Percentiles rank a stretch among this genome's conserved stretches.
Evolutionary conservation across 2,113 vertebrate genomes (phyloP).

Genomic region (Oncorhynchus mykiss): DNA sequence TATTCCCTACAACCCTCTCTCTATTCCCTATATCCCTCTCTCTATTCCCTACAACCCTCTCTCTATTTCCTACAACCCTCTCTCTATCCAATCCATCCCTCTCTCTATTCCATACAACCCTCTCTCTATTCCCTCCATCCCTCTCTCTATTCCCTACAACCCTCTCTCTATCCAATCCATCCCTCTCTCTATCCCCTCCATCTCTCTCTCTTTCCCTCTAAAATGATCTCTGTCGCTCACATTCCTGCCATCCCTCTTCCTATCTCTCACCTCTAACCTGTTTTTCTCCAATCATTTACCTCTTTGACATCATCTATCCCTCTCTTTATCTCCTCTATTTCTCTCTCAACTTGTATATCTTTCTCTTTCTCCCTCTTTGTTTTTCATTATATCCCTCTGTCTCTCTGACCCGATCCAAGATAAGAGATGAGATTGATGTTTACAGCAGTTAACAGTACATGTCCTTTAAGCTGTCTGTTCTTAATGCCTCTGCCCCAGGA

Average conservation of each 20-base stretch:
- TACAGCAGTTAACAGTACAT: slow-evolving; percentile 26
- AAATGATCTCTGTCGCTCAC: too few species aligned
- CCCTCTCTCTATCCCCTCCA: slow-evolving; percentile 20
- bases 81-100: slow-evolving; percentile 3
- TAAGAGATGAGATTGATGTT: slow-evolving; percentile 12
- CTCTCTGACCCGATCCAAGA: slow-evolving; percentile 48
- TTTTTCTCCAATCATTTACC: neutral
- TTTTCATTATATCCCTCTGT: slow-evolving; percentile 33
- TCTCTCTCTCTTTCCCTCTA: too few species aligned
- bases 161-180: neutral
- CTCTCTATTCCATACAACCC: slow-evolving; percentile 2
- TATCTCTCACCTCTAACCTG: neutral
- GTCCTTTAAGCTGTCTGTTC: too few species aligned
- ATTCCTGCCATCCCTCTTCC: too few species aligned
- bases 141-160: neutral
- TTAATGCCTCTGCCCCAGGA: too few species aligned
- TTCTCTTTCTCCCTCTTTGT: slow-evolving; percentile 3
- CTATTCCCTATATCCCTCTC: neutral
- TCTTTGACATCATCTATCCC: neutral
- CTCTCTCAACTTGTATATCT: slow-evolving; percentile 14
- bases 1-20: slow-evolving; percentile 21
- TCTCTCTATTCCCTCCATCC: slow-evolving; percentile 5
- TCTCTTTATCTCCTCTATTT: neutral
- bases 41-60: neutral
- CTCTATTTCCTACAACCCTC: slow-evolving; percentile 8